Evolutionary conservation across 2,797 vertebrate species (phyloP), one percentile per base, ranked within the genome.

Genomic region (Echiichthys vipera): DNA sequence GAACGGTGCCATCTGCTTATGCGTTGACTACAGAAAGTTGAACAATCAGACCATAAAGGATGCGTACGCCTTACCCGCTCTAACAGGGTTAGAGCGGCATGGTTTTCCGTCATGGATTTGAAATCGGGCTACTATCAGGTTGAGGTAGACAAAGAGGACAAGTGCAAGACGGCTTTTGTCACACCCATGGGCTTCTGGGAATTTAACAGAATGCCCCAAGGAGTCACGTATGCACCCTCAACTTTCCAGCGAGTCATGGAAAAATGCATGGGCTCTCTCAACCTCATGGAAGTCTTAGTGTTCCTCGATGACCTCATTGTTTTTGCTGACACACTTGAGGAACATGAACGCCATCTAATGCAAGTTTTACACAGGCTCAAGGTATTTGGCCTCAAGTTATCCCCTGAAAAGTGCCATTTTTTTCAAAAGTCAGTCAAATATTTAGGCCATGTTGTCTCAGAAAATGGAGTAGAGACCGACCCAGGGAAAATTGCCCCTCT

Each of bases 41-140:
- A 72, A 79, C 46, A n/a, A n/a, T n/a, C n/a, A 67, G 11, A 76
- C 67, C 2, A 71, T 71, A 0, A 58, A 58, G 1, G 53, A 68
- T n/a, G 53, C 53, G 1, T 68, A 65, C 1, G 14, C 46, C 18
- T 4, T 58, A 6, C 45, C 50, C 5, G 17, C 30, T 1, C 22
- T 80, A 1, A 40, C 40, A 10, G 68, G 68, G 2, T 37, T 64
- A 1, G 59, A 22, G n/a, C n/a, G n/a, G n/a, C n/a, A 15, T 79
- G 65, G 51, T 74, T 71, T 8, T 71, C 61, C 20, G 55, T 74
- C 3, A 50, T 65, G 37, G 58, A 79, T 7, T 25, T 79, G 0
- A 73, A 58, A 9, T 51, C 50, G 1, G 32, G 59, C 0, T 74
- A 46, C 5, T 74, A 74, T 29, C 53, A 74, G 3, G 15, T 70